Percentiles rank a stretch among this genome's conserved stretches.
Conservation (phyloP, 2,113 vertebrate genomes). For the Nicator chloris region DNA sequence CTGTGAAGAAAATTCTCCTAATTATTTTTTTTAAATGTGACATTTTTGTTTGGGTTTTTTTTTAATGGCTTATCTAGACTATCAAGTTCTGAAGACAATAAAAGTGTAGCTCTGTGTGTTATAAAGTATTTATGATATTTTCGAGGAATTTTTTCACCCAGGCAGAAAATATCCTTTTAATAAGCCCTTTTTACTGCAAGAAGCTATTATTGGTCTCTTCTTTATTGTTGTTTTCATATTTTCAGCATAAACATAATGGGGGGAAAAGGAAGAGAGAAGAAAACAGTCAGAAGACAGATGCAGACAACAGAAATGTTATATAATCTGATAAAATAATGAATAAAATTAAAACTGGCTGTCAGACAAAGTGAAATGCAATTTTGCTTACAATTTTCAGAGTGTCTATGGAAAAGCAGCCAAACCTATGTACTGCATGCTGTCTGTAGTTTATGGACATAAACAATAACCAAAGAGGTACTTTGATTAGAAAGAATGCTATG, state of each 20-base stretch:
- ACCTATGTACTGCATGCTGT: conserved; percentile 31
- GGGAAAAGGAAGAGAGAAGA: conserved; percentile 24
- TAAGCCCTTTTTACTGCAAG: conserved; percentile 77
- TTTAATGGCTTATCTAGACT: conserved; percentile 65
- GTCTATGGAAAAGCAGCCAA: conserved; percentile 61
- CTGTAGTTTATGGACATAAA: conserved; percentile 46
- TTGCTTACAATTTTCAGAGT: conserved; percentile 68
- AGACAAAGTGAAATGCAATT: conserved; percentile 79
- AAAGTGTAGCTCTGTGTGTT: conserved; percentile 70
- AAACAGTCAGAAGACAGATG: conserved; percentile 48
- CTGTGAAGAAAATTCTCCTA: conserved; percentile 38
- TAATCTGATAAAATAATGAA: conserved; percentile 75
- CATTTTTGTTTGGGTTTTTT: not conserved
- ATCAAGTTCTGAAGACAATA: conserved; percentile 73
- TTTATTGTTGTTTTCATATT: conserved; percentile 77
- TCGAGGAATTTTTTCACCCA: conserved; percentile 75
- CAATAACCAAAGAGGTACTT: conserved; percentile 40
- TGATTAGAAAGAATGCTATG: conserved; percentile 38
- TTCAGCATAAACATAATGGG: conserved; percentile 68
- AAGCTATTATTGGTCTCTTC: conserved; percentile 72
- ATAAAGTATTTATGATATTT: conserved; percentile 81
- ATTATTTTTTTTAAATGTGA: conserved; percentile 57
- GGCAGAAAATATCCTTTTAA: conserved; percentile 83
- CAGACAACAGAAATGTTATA: conserved; percentile 69
- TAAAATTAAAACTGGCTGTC: conserved; percentile 79